Evolutionary conservation across 1,140 invertebrate species (phyloP).

Genomic region (Heliconius hermathena): DNA sequence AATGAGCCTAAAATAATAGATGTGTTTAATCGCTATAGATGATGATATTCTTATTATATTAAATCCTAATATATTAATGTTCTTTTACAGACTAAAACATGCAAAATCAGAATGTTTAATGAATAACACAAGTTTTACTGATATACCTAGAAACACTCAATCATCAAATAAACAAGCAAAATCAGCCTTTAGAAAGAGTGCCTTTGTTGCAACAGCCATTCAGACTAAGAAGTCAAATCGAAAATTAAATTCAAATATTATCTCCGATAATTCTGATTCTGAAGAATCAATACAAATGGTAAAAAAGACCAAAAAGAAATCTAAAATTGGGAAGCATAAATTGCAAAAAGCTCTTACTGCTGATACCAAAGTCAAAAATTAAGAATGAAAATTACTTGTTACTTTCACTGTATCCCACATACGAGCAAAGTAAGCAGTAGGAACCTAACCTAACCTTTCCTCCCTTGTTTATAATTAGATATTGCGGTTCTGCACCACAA

Average conservation of each 20-base stretch:
- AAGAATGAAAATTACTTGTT: slow-evolving; percentile 9
- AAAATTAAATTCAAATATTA: slow-evolving; percentile 52
- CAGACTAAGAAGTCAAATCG: slow-evolving; percentile 69
- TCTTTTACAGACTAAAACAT: slow-evolving; percentile 70
- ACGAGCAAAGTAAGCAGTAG: background rate
- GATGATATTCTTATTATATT: background rate
- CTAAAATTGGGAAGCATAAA: slow-evolving; percentile 71
- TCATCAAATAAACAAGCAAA: slow-evolving; percentile 62
- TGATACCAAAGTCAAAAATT: slow-evolving; percentile 49
- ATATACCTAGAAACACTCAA: slow-evolving; percentile 70
- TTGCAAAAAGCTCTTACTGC: slow-evolving; percentile 50
- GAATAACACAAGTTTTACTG: slow-evolving; percentile 73
- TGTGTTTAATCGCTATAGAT: too few relatives aligned
- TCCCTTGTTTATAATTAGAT: too few relatives aligned
- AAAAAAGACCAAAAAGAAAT: slow-evolving; percentile 79
- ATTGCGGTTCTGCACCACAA: too few relatives aligned
- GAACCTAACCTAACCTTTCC: too few relatives aligned
- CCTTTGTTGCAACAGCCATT: slow-evolving; percentile 83
- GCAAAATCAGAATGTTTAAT: slow-evolving; percentile 62
- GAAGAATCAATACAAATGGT: slow-evolving; percentile 77
- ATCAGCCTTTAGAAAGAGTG: slow-evolving; percentile 83
- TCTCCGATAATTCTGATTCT: slow-evolving; percentile 80
- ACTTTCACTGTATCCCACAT: background rate
- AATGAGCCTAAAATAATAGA: too few relatives aligned
- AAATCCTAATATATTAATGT: slow-evolving; percentile 19